These are phyloP conservation scores for Aphelocoma californica DNA, from an alignment of 2,797 vertebrate species.

Conservation along the genomic window DNA sequence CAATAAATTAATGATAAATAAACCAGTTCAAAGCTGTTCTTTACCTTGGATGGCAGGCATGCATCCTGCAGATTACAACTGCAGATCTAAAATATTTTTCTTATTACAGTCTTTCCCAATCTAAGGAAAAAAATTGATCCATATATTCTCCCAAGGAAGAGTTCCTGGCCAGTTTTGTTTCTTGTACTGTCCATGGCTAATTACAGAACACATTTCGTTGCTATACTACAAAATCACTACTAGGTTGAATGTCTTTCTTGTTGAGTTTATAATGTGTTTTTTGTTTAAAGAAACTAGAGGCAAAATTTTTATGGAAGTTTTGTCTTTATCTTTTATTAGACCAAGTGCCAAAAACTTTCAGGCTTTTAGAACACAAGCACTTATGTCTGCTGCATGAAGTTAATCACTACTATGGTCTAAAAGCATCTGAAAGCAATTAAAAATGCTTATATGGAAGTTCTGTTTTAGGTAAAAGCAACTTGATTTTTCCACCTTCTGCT, in stretches of 20 bases:
- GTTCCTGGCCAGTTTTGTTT: not conserved
- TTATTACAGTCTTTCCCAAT: not conserved
- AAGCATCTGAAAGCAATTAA: constrained; percentile 37
- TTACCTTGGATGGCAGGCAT: not conserved
- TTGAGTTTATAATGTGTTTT: not conserved
- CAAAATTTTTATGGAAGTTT: not conserved
- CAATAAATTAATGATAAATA: not conserved
- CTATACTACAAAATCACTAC: not conserved
- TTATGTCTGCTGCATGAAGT: not conserved
- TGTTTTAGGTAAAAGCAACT: not conserved
- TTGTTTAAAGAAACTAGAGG: not conserved
- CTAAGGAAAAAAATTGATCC: rapidly evolving
- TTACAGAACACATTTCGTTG: not conserved
- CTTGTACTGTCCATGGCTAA: not conserved
- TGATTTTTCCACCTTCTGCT: constrained; percentile 19
- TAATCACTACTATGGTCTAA: not conserved
- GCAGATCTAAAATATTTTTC: not conserved
- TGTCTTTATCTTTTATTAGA: not conserved
- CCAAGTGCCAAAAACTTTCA: not conserved
- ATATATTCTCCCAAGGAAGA: not conserved
- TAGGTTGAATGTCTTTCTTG: not conserved
- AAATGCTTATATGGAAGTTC: not conserved
- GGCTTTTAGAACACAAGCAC: not conserved
- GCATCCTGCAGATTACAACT: not conserved
- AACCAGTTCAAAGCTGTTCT: not conserved